Conservation (phyloP, 2,888 invertebrate genomes). For the Tinea semifulvella region DNA sequence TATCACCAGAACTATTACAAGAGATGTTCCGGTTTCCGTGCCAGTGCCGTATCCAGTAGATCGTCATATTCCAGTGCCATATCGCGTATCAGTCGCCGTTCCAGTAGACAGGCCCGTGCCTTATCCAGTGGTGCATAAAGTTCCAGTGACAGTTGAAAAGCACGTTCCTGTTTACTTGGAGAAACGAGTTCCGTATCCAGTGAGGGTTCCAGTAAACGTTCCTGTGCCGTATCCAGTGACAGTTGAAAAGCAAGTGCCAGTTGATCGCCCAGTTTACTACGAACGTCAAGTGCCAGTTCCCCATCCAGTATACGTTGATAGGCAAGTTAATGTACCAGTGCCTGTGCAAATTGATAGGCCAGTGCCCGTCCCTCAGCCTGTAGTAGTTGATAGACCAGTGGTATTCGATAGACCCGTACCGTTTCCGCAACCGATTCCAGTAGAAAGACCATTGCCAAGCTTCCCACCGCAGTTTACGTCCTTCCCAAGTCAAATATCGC, state of each 20-base stretch:
- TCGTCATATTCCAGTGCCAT: conserved; percentile 32
- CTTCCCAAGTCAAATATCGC: too few species aligned
- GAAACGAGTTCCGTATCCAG: conserved; percentile 56
- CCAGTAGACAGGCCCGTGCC: conserved; percentile 52
- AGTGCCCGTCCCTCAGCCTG: conserved; percentile 35
- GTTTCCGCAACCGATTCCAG: conserved; percentile 32
- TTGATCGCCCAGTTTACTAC: conserved; percentile 67
- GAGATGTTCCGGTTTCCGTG: conserved; percentile 34
- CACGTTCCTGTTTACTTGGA: conserved; percentile 61
- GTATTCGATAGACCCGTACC: conserved; percentile 40
- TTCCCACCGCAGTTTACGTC: background rate
- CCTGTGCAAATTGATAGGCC: conserved; percentile 68
- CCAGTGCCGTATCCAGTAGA: conserved; percentile 23
- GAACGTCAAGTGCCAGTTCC: conserved; percentile 61
- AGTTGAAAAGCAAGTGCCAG: conserved; percentile 65
- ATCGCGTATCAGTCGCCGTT: conserved; percentile 24
- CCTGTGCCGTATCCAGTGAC: conserved; percentile 69
- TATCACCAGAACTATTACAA: conserved; percentile 54
- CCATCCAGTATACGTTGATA: conserved; percentile 64
- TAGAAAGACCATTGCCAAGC: conserved; percentile 28
- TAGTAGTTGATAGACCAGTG: conserved; percentile 33
- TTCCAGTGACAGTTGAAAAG: conserved; percentile 57
- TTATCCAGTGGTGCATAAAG: conserved; percentile 45
- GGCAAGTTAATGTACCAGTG: conserved; percentile 67
- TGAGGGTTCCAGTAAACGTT: conserved; percentile 60